These are phyloP conservation scores for Semotilus atromaculatus DNA, from an alignment of 2,797 vertebrate genomes.

Conservation along the genomic window DNA sequence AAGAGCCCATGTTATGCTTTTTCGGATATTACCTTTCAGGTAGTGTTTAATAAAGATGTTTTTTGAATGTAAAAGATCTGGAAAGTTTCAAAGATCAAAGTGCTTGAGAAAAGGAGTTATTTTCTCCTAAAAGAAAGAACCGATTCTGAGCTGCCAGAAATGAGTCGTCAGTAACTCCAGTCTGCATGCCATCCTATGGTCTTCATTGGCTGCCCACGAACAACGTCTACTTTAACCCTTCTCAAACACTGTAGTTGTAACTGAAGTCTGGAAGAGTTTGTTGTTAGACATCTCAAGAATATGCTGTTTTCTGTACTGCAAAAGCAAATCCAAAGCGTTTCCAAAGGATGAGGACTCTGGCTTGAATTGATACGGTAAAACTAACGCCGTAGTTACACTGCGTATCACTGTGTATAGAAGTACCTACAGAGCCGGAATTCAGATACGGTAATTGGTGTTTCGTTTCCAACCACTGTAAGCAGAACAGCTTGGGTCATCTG, in stretches of 20 bases:
- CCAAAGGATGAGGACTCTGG: background rate
- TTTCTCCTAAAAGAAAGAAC: background rate
- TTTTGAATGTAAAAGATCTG: background rate
- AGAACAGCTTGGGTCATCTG: background rate
- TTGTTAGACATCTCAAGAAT: background rate
- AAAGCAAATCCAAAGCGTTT: background rate
- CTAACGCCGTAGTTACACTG: accelerated
- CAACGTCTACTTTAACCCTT: too few relatives aligned
- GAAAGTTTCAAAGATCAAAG: background rate
- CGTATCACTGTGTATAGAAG: too few relatives aligned
- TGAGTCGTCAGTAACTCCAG: background rate
- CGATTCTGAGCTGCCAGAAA: background rate
- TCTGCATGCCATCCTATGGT: too few relatives aligned
- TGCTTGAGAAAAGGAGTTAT: background rate
- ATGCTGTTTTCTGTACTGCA: background rate
- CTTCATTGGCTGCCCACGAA: too few relatives aligned
- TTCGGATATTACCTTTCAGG: background rate
- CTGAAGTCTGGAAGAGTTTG: background rate
- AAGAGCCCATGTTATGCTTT: background rate
- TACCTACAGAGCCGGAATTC: too few relatives aligned
- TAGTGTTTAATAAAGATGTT: background rate
- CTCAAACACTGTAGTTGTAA: too few relatives aligned
- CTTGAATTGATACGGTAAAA: too few relatives aligned
- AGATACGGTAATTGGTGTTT: background rate
- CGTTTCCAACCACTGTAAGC: background rate